Evolutionary conservation across 2,113 vertebrate genomes (phyloP).

Genomic region (Callipepla squamata): DNA sequence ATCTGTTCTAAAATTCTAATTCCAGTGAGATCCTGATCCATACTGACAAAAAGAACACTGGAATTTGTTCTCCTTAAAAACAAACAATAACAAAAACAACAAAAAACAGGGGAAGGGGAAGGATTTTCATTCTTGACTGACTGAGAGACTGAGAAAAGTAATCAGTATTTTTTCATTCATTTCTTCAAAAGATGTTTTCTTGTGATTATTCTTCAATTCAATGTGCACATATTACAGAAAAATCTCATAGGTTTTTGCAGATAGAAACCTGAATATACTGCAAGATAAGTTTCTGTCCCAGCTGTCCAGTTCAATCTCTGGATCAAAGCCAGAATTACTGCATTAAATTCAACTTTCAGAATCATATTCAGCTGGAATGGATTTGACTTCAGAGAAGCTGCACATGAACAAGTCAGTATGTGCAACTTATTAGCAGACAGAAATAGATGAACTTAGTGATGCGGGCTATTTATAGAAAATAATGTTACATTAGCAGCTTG

Average conservation of each 20-base stretch:
- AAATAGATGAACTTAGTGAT: constrained; percentile 56
- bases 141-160: not conserved
- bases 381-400: constrained; percentile 37
- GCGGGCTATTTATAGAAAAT: constrained; percentile 66
- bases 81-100: not conserved
- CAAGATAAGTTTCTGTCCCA: not conserved
- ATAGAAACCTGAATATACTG: not conserved
- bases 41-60: not conserved
- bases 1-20: not conserved
- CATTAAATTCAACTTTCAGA: constrained; percentile 32
- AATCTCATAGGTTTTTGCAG: not conserved
- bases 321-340: constrained; percentile 7
- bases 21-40: not conserved
- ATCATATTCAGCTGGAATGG: constrained; percentile 21
- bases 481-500: constrained; percentile 50
- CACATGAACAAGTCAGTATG: not conserved
- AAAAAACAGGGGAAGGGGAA: not conserved
- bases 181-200: not conserved
- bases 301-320: not conserved
- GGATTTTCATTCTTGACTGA: not conserved
- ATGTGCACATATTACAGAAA: not conserved
- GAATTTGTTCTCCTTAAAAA: not conserved
- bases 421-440: constrained; percentile 31
- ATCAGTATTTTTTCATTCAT: not conserved
- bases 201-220: not conserved